Percentiles rank a stretch among this genome's conserved stretches.
Evolutionary conservation across 2,888 invertebrate species (phyloP).

Genomic region (Xestia ashworthii): DNA sequence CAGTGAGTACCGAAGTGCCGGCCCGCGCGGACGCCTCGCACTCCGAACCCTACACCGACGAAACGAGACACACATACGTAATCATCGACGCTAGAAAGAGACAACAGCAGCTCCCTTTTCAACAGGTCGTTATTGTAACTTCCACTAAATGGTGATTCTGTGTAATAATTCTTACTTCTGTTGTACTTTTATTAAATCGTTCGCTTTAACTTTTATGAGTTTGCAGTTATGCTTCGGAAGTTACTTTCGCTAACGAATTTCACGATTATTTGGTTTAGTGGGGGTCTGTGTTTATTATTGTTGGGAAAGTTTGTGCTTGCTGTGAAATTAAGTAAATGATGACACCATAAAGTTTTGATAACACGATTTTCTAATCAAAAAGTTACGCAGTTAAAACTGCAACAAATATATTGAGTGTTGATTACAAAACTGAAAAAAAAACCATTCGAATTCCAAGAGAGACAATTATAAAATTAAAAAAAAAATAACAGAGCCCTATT

Average conservation of each 20-base stretch:
- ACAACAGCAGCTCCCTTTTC: constrained; percentile 82
- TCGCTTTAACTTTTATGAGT: constrained; percentile 79
- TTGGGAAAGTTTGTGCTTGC: constrained; percentile 50
- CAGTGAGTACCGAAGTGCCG: constrained; percentile 86
- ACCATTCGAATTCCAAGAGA: not conserved
- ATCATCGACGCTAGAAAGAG: constrained; percentile 77
- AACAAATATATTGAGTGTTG: not conserved
- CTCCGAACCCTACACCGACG: constrained; percentile 64
- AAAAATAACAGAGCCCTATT: not conserved
- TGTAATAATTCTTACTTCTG: constrained; percentile 84
- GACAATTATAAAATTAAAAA: no score
- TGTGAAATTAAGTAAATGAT: constrained; percentile 42
- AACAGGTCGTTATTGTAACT: constrained; percentile 90
- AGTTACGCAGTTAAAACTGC: not conserved
- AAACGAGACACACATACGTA: constrained; percentile 81
- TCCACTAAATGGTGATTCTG: constrained; percentile 86
- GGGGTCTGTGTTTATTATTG: constrained; percentile 56
- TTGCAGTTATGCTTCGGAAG: constrained; percentile 67
- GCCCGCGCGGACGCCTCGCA: constrained; percentile 84
- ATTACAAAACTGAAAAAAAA: not conserved
- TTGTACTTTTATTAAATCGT: constrained; percentile 79
- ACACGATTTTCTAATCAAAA: not conserved
- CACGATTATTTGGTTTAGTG: constrained; percentile 65
- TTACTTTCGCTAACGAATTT: constrained; percentile 67
- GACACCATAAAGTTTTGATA: constrained; percentile 36